A percentile compares a stretch with the other conserved stretches of the same genome.
phyloP scores from a whole-genome alignment of 1,140 invertebrate species.

The Procambarus clarkii region DNA sequence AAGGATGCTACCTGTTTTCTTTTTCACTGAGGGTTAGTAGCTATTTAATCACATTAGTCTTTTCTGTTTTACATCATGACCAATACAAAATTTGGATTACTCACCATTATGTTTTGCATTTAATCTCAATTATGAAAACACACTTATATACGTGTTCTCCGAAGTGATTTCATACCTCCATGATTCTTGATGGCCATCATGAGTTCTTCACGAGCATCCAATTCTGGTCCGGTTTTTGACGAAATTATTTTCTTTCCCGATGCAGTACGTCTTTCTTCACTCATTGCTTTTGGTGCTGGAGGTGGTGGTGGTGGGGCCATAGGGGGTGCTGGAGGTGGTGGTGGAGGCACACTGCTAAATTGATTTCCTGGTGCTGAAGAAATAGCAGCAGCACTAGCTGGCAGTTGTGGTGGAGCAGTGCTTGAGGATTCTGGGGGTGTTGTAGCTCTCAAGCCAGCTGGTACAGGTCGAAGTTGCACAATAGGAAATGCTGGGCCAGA shows the following conservation, averaged over 20 bases:
- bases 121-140: neutral
- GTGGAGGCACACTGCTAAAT: slow-evolving; percentile 12
- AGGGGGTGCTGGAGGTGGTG: slow-evolving; percentile 33
- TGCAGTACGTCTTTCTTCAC: slow-evolving; percentile 61
- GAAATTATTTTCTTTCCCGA: slow-evolving; percentile 64
- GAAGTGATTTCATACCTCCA: slow-evolving; percentile 48
- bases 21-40: neutral
- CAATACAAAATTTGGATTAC: neutral
- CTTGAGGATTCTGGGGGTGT: neutral
- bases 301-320: slow-evolving; percentile 22
- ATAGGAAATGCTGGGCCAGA: neutral
- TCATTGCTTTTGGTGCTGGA: neutral
- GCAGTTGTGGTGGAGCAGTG: slow-evolving; percentile 2
- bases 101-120: no score
- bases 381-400: neutral
- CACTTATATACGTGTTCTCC: neutral
- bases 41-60: neutral
- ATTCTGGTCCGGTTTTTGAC: slow-evolving; percentile 28
- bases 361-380: slow-evolving; percentile 30
- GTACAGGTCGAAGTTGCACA: slow-evolving; percentile 32
- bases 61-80: neutral
- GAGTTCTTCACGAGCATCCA: slow-evolving; percentile 70
- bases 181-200: slow-evolving; percentile 70
- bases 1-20: neutral
- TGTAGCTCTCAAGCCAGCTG: slow-evolving; percentile 7